phyloP scores from a whole-genome alignment of 2,113 vertebrate genomes.

The Ictalurus furcatus region DNA sequence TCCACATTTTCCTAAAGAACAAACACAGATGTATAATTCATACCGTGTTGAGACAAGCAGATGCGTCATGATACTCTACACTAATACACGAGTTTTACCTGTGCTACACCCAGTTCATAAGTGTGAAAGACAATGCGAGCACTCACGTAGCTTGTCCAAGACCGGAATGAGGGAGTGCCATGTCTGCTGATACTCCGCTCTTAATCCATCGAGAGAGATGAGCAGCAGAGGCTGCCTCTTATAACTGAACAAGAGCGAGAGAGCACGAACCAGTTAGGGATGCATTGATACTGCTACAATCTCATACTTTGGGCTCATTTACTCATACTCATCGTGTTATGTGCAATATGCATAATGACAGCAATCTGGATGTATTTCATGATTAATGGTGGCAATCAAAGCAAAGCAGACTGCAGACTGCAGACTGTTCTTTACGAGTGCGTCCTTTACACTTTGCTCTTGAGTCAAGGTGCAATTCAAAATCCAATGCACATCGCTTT shows the following conservation, averaged over 20 bases:
- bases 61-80: not conserved
- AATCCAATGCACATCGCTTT: no score
- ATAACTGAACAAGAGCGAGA: slow-evolving; percentile 55
- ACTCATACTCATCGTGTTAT: not conserved
- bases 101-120: no score
- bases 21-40: not conserved
- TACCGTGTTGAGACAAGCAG: no score
- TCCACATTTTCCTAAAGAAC: slow-evolving; percentile 64
- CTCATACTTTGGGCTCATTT: not conserved
- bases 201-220: slow-evolving; percentile 71
- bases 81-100: not conserved
- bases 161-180: slow-evolving; percentile 66
- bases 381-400: not conserved
- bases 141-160: slow-evolving; percentile 70
- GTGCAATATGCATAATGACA: not conserved
- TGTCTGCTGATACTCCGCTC: slow-evolving; percentile 68
- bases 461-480: not conserved
- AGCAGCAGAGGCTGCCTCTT: slow-evolving; percentile 68
- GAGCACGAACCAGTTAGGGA: not conserved
- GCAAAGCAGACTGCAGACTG: not conserved
- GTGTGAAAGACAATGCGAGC: not conserved
- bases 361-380: not conserved
- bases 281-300: not conserved
- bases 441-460: not conserved
- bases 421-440: not conserved